These are phyloP conservation scores for Oryzias sinensis DNA, from an alignment of 2,797 vertebrate species.

Conservation along the genomic window DNA sequence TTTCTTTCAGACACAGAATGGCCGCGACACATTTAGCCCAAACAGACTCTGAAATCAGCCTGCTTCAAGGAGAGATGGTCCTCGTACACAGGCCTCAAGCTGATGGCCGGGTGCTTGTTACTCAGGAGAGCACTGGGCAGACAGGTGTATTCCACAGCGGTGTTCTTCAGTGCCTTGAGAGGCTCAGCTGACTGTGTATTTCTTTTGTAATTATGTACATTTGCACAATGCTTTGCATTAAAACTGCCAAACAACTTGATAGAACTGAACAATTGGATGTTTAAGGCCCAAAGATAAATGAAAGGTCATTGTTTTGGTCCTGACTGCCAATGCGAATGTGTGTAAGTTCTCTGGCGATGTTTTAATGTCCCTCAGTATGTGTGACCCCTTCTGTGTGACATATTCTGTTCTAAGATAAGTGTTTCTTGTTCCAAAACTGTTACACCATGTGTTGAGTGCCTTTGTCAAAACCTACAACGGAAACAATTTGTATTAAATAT, in stretches of 20 bases:
- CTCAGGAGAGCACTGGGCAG: slow-evolving; percentile 77
- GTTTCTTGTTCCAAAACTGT: slow-evolving; percentile 57
- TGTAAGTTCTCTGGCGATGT: slow-evolving; percentile 34
- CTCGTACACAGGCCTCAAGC: slow-evolving; percentile 76
- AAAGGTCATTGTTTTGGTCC: slow-evolving; percentile 43
- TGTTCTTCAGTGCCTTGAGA: slow-evolving; percentile 75
- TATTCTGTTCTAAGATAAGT: slow-evolving; percentile 48
- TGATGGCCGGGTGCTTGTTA: slow-evolving; percentile 77
- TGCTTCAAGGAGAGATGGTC: slow-evolving; percentile 79
- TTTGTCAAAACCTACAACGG: slow-evolving; percentile 62
- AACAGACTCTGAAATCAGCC: slow-evolving; percentile 76
- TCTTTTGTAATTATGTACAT: slow-evolving; percentile 21
- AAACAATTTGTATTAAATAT: slow-evolving; percentile 53
- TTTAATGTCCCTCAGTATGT: slow-evolving; percentile 43
- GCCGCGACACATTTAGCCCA: slow-evolving; percentile 72
- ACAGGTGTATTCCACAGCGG: slow-evolving; percentile 77
- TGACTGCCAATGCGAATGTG: slow-evolving; percentile 37
- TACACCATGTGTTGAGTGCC: slow-evolving; percentile 66
- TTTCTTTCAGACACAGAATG: slow-evolving; percentile 72
- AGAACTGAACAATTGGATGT: slow-evolving; percentile 18
- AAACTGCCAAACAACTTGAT: slow-evolving; percentile 55
- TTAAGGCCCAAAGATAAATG: slow-evolving; percentile 32
- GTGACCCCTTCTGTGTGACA: slow-evolving; percentile 41
- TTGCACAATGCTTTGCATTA: slow-evolving; percentile 33
- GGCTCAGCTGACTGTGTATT: slow-evolving; percentile 69